phyloP scores from a whole-genome alignment of 1,140 invertebrate species.

The Cheumatopsyche charites region DNA sequence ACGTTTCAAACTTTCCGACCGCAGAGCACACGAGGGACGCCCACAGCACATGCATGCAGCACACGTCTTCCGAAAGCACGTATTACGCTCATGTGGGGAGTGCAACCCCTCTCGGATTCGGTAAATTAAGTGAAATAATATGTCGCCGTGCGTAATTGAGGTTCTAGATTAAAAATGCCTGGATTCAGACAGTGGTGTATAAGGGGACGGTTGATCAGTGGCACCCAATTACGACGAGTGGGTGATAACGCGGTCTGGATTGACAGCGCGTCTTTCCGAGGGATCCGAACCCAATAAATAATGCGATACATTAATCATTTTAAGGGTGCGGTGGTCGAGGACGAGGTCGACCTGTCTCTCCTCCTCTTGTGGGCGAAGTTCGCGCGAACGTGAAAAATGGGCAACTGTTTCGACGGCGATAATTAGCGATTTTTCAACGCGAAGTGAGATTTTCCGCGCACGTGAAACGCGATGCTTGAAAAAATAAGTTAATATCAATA shows the following conservation, averaged over 20 bases:
- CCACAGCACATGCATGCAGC: background rate
- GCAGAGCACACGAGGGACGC: conserved; percentile 4
- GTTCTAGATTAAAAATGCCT: conserved; percentile 32
- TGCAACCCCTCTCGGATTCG: background rate
- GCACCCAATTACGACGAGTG: conserved; percentile 42
- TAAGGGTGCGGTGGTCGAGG: conserved; percentile 13
- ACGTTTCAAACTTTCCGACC: conserved; percentile 16
- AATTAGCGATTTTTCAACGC: too few species aligned
- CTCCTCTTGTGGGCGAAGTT: too few species aligned
- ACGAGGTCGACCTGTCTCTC: background rate
- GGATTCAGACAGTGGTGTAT: conserved; percentile 15
- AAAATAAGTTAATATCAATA: too few species aligned
- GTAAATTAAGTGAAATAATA: conserved; percentile 40
- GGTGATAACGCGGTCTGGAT: conserved; percentile 27
- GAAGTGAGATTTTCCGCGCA: too few species aligned
- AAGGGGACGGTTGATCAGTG: conserved; percentile 32
- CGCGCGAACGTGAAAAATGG: conserved; percentile 1
- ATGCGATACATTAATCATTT: conserved; percentile 33
- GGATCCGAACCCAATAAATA: conserved; percentile 33
- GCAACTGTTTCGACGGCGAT: too few species aligned
- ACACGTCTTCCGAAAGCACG: too few species aligned
- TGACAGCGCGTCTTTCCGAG: conserved; percentile 25
- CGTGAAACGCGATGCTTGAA: too few species aligned
- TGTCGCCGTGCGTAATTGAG: conserved; percentile 9
- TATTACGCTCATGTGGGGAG: too few species aligned